These are phyloP conservation scores for Heliconius ismenius DNA, from an alignment of 2,888 invertebrate genomes.

Conservation along the genomic window DNA sequence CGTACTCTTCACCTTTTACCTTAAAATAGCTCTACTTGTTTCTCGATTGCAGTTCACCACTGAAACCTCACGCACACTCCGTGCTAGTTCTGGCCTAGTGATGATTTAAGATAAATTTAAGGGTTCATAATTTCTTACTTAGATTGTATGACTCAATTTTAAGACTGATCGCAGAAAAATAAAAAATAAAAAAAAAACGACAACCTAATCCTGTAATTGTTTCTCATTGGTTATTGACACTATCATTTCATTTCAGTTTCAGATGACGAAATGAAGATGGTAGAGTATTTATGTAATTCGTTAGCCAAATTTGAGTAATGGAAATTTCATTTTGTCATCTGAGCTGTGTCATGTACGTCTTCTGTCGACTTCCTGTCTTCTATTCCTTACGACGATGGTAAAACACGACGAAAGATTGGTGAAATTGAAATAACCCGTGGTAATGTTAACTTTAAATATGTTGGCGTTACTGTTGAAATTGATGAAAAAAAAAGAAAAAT, in stretches of 20 bases:
- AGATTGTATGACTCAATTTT: conserved; percentile 82
- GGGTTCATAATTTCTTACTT: conserved; percentile 78
- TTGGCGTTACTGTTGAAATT: conserved; percentile 71
- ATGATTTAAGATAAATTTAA: conserved; percentile 69
- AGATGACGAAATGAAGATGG: conserved; percentile 56
- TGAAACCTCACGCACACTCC: conserved; percentile 53
- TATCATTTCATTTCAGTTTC: conserved; percentile 53
- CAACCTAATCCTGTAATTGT: conserved; percentile 57
- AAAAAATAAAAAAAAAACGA: conserved; percentile 56
- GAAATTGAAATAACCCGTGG: conserved; percentile 53
- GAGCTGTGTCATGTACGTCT: conserved; percentile 57
- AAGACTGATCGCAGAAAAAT: conserved; percentile 81
- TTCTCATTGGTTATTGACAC: conserved; percentile 59
- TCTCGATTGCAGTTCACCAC: conserved; percentile 52
- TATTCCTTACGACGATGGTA: conserved; percentile 68
- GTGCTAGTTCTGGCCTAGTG: conserved; percentile 76
- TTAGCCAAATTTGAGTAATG: conserved; percentile 65
- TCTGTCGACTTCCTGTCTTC: conserved; percentile 73
- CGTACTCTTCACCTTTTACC: conserved; percentile 53
- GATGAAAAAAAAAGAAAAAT: conserved; percentile 65
- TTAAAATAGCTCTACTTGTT: conserved; percentile 57
- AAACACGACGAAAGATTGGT: conserved; percentile 59
- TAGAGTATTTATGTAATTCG: conserved; percentile 57
- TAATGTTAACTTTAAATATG: conserved; percentile 68
- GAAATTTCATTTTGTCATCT: conserved; percentile 55